These are phyloP conservation scores for Tiphia femorata DNA, from an alignment of 2,888 invertebrate species.

Conservation along the genomic window DNA sequence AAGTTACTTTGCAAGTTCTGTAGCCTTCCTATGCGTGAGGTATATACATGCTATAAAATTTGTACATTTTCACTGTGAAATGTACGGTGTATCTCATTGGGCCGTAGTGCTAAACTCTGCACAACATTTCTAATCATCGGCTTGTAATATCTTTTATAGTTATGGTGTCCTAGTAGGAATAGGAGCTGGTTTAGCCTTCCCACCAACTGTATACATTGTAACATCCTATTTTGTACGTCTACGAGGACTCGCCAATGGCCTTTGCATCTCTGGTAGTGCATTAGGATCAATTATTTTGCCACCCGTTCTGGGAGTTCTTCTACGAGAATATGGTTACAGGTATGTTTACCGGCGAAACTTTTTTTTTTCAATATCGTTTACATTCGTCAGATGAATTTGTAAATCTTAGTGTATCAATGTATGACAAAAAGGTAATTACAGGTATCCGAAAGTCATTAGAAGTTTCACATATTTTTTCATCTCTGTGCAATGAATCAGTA, in stretches of 20 bases:
- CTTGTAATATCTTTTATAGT: constrained; percentile 66
- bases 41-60: constrained; percentile 61
- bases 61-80: too few relatives aligned
- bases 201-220: constrained; percentile 91
- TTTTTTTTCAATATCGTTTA: not conserved
- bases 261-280: constrained; percentile 90
- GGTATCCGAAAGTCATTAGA: too few relatives aligned
- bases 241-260: constrained; percentile 87
- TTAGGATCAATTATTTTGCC: constrained; percentile 89
- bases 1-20: constrained; percentile 85
- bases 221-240: constrained; percentile 86
- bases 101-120: not conserved
- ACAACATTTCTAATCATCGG: not conserved
- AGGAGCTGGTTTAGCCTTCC: constrained; percentile 88
- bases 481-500: too few relatives aligned
- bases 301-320: constrained; percentile 79
- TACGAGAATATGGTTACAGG: constrained; percentile 84
- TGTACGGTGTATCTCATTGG: too few relatives aligned
- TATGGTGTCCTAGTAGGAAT: constrained; percentile 87
- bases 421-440: too few relatives aligned
- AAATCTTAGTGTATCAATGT: too few relatives aligned
- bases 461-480: too few relatives aligned
- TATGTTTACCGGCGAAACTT: too few relatives aligned
- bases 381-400: too few relatives aligned
- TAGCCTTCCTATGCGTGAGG: constrained; percentile 84